Base-by-base conservation (phyloP, 2,113 vertebrate genomes). In the Dasyurus viverrinus region DNA sequence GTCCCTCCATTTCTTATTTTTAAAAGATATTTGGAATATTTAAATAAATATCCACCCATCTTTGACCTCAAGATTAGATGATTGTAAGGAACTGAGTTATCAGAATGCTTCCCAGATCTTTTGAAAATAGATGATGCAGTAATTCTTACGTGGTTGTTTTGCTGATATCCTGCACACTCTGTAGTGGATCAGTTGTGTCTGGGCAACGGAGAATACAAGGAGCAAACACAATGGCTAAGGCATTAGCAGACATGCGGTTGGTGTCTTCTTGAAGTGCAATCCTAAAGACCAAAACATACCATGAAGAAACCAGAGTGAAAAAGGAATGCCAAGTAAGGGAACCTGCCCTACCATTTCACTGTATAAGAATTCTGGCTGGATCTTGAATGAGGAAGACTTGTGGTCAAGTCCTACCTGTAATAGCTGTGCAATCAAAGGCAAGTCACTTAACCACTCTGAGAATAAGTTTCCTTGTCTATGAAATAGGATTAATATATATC, bases 201-300 rank as follows among this genome's bases (percentile, higher is more conserved):
- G 99, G 99, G 93, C 99, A 99, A 94, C 99, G 99, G 48, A 99
- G 99, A 97, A 99, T 99, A 93, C 99, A 99, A 27, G 99, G 99
- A 46, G 99, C 99, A 95, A 99, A 99, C 42, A 99, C 99, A 3
- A 99, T 99, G 90, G 99, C 99, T 98, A 99, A 97, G 89, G 99
- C 99, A 0, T 99, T 99, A 10, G 99, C 99, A 48, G 99, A 99
- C 99, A 99, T 99, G 16, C 99, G 99, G 97, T 99, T 99, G 54
- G 99, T 99, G 6, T 99, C 99, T 91, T 99, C 99, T 97, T 99
- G 99, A 76, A 99, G 98, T 90, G 99, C 99, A 93, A 99, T 99
- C 98, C 99, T 99, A 95, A 97, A 98, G 93, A 96, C 97, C 1
- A 96, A 89, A 19, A 96, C 52, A 96, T 93, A 90, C 55, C 52